Evolutionary conservation across 2,888 invertebrate genomes (phyloP), one percentile per base, ranked within the genome.

Genomic region (Melanotus villosus): DNA sequence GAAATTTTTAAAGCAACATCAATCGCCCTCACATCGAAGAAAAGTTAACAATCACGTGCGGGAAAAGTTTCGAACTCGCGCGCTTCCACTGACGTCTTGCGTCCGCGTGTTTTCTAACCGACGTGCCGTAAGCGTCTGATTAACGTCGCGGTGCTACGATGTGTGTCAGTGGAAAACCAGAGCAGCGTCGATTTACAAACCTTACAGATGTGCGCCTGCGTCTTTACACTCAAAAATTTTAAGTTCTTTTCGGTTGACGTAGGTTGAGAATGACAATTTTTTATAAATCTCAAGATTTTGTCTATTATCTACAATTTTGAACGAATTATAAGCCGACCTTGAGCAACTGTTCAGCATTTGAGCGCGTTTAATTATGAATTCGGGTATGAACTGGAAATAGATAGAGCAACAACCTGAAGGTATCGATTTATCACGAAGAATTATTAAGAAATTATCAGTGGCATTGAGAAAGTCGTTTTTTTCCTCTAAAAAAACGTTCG

Each of bases 141-240:
- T 57, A 50, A 65, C 71, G 71, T 68, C 71, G 68, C 68, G 71
- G 34, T 65, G 71, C 68, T 34, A 63, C 72, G 72, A 70, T 73
- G 66, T 76, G 68, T 75, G 76, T 68, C 65, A 70, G 71, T 73
- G 65, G 67, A 67, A 65, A 71, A 67, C 43, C 45, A 47, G 68
- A 67, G 54, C 65, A 70, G 62, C 69, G 67, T 68, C 72, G 71
- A 21, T 64, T 69, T 68, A 41, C 63, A 57, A 54, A 45, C 66
- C 59, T 45, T 56, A 45, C 56, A 43, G 23, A 62, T 23, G 58
- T 67, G 67, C 68, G 76, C 76, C 67, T 73, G 73, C 73, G 73
- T 70, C 34, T 26, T 41, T 30, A 19, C 32, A n/a, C 30, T 12
- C 21, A 23, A 58, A 41, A 57, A 19, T 54, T 65, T 70, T 32